phyloP scores from a whole-genome alignment of 2,888 invertebrate species.

The Pimpla rufipes region DNA sequence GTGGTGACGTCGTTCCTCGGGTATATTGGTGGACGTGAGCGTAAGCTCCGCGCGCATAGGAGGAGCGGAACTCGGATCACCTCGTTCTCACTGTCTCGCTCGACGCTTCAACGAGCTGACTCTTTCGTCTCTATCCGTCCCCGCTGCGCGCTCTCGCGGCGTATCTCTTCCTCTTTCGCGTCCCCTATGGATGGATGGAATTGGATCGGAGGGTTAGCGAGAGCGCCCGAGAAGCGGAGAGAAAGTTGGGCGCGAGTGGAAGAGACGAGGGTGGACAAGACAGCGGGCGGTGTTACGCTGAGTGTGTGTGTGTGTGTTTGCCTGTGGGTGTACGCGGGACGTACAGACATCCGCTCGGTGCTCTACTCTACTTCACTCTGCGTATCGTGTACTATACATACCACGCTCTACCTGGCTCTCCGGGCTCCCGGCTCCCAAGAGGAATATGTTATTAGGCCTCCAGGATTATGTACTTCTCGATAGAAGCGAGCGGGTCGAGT shows the following conservation, averaged over 20 bases:
- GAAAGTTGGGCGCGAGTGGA: conserved; percentile 61
- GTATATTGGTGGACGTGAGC: conserved; percentile 36
- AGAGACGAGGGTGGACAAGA: conserved; percentile 66
- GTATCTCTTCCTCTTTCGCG: conserved; percentile 58
- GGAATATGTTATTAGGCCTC: conserved; percentile 81
- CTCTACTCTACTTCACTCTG: conserved; percentile 53
- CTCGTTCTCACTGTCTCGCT: conserved; percentile 46
- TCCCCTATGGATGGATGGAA: conserved; percentile 74
- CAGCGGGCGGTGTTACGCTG: neutral
- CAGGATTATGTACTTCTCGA: conserved; percentile 80
- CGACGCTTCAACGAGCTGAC: conserved; percentile 17
- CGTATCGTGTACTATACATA: conserved; percentile 22
- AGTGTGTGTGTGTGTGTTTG: too few species aligned
- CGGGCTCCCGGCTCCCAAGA: conserved; percentile 72
- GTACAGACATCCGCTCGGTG: conserved; percentile 37
- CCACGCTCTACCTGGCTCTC: conserved; percentile 59
- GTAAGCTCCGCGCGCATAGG: neutral
- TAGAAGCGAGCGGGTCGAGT: conserved; percentile 48
- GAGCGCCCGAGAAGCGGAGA: conserved; percentile 40
- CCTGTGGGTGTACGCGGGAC: neutral
- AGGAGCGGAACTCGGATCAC: conserved; percentile 8
- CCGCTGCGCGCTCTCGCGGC: conserved; percentile 1
- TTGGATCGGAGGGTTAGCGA: conserved; percentile 75
- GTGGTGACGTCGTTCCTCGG: neutral
- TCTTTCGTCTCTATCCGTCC: conserved; percentile 49